Conservation (phyloP, 2,888 invertebrate genomes). For the Caradrina clavipalpis region DNA sequence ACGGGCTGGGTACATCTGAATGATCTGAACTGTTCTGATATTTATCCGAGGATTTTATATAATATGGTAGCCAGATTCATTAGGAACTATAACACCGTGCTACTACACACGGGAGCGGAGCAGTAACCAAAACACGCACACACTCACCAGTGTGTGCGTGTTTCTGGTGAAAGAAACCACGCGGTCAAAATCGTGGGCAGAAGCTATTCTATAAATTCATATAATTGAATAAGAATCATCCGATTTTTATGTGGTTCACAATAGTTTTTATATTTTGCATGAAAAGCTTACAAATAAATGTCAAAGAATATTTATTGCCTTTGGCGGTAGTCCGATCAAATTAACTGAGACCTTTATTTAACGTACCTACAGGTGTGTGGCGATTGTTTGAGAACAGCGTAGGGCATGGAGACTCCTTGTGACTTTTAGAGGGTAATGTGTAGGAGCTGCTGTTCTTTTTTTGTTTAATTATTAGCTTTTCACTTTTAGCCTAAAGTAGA, state of each 20-base stretch:
- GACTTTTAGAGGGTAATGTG: background rate
- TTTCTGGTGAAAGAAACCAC: too few species aligned
- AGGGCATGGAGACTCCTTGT: constrained; percentile 45
- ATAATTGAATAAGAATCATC: constrained; percentile 5
- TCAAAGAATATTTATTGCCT: constrained; percentile 50
- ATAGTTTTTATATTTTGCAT: constrained; percentile 28
- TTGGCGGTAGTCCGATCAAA: constrained; percentile 47
- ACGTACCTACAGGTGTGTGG: constrained; percentile 42
- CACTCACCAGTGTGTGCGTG: too few species aligned
- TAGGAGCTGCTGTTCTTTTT: too few species aligned
- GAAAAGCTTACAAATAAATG: constrained; percentile 29
- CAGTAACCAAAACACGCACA: too few species aligned
- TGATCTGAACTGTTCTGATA: too few species aligned
- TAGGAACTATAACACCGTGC: too few species aligned
- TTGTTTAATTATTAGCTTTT: background rate
- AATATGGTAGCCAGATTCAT: too few species aligned
- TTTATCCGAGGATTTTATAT: too few species aligned
- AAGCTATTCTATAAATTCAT: background rate
- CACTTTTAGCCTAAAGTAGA: too few species aligned
- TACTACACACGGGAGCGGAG: too few species aligned
- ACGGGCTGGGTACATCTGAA: too few species aligned
- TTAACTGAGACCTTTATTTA: constrained; percentile 48
- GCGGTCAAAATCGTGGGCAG: too few species aligned
- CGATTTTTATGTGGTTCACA: background rate
- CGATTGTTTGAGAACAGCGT: constrained; percentile 56